A percentile compares a stretch with the other conserved stretches of the same genome.
phyloP scores from a whole-genome alignment of 2,797 vertebrate species.

The Sarcoramphus papa region DNA sequence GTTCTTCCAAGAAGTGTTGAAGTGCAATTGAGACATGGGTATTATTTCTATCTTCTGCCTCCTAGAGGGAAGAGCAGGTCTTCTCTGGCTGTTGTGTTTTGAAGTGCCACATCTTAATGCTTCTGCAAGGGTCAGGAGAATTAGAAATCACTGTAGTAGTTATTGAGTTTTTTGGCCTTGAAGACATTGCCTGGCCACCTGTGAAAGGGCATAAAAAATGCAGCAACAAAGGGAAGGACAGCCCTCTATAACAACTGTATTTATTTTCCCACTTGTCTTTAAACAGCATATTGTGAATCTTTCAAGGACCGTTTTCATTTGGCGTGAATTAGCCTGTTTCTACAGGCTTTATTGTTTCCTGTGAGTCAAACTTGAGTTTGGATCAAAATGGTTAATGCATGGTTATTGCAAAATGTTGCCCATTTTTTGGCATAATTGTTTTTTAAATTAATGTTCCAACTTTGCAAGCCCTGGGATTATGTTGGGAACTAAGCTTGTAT shows the following conservation, averaged over 20 bases:
- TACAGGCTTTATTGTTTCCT: background rate
- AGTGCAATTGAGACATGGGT: background rate
- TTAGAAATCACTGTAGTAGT: background rate
- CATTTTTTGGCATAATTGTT: background rate
- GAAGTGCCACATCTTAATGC: background rate
- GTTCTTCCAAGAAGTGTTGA: background rate
- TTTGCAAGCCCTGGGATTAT: slow-evolving; percentile 29
- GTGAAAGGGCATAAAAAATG: background rate
- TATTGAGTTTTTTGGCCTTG: background rate
- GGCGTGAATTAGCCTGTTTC: background rate
- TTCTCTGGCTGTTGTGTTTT: background rate
- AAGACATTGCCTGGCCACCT: background rate
- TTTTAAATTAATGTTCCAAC: slow-evolving; percentile 21
- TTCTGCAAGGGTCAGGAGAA: background rate
- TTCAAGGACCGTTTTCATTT: background rate
- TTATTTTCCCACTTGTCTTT: background rate
- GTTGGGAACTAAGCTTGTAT: background rate
- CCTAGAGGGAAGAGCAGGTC: background rate
- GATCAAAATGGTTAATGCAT: slow-evolving; percentile 6
- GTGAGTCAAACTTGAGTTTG: background rate
- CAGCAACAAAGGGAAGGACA: background rate
- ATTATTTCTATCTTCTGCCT: background rate
- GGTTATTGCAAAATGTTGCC: slow-evolving; percentile 18
- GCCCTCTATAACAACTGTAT: background rate
- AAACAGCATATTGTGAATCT: background rate